A percentile compares a stretch with the other conserved stretches of the same genome.
Conservation (phyloP, 2,113 vertebrate genomes). For the Vidua macroura region DNA sequence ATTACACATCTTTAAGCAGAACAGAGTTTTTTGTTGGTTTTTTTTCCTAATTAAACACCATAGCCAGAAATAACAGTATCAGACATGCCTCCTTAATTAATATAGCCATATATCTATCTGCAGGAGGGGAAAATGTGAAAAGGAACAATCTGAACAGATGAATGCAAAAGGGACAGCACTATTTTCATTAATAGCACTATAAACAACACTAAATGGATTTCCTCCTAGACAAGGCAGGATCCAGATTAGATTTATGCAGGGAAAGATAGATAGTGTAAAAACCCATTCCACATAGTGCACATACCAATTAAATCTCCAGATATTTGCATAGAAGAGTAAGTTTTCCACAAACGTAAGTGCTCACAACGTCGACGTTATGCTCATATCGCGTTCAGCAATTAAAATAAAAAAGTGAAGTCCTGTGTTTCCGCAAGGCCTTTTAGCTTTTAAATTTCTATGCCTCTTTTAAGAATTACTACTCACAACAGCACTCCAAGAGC, state of each 20-base stretch:
- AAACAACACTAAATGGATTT: conserved; percentile 14
- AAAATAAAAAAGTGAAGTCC: not conserved
- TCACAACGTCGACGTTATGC: not conserved
- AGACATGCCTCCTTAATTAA: conserved; percentile 25
- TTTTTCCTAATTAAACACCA: not conserved
- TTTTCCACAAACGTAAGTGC: not conserved
- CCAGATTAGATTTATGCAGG: not conserved
- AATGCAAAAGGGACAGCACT: not conserved
- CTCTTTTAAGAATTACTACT: not conserved
- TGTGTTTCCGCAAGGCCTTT: not conserved
- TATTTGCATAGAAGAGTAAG: not conserved
- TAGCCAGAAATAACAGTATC: conserved; percentile 27
- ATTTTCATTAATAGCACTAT: conserved; percentile 23
- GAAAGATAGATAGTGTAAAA: not conserved
- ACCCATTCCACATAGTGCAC: not conserved
- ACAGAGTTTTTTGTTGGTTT: not conserved
- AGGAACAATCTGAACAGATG: not conserved
- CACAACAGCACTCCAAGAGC: not conserved
- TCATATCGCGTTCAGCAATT: not conserved
- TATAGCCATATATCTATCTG: not conserved
- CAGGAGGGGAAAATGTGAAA: conserved; percentile 1
- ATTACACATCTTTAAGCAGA: conserved; percentile 36
- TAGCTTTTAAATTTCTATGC: not conserved
- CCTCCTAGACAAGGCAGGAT: conserved; percentile 9
- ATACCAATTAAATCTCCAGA: not conserved